Evolutionary conservation across 2,888 invertebrate genomes (phyloP).

Genomic region (Meteorus colon): DNA sequence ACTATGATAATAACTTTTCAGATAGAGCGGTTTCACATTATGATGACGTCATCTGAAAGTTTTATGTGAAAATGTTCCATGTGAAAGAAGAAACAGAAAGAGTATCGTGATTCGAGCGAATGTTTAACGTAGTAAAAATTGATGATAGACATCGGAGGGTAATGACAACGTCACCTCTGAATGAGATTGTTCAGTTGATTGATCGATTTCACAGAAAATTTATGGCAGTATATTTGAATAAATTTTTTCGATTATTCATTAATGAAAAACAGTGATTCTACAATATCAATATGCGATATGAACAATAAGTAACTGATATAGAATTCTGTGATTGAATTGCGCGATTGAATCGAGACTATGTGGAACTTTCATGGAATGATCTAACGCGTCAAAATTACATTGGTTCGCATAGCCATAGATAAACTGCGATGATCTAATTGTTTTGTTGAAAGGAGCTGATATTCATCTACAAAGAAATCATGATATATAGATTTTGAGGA

Average conservation of each 20-base stretch:
- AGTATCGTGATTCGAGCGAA: conserved; percentile 70
- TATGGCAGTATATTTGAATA: conserved; percentile 58
- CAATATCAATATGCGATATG: neutral
- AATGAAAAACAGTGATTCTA: neutral
- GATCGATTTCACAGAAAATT: conserved; percentile 7
- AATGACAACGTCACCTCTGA: conserved; percentile 38
- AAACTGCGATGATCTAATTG: conserved; percentile 4
- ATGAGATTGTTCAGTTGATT: conserved; percentile 46
- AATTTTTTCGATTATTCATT: neutral
- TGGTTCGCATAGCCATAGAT: conserved; percentile 1
- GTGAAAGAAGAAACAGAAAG: conserved; percentile 59
- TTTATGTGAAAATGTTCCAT: conserved; percentile 72
- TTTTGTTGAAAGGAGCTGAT: neutral
- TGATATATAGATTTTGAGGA: neutral
- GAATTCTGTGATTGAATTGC: neutral
- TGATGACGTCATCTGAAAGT: conserved; percentile 65
- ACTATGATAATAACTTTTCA: conserved; percentile 42
- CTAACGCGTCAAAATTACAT: neutral
- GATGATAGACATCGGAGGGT: conserved; percentile 45
- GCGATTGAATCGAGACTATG: neutral
- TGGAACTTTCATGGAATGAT: neutral
- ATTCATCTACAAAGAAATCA: neutral
- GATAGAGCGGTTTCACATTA: conserved; percentile 61
- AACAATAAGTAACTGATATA: neutral
- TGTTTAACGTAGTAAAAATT: conserved; percentile 68